These are phyloP conservation scores for Paraescarpia echinospica DNA, from an alignment of 1,140 invertebrate genomes.

Conservation along the genomic window DNA sequence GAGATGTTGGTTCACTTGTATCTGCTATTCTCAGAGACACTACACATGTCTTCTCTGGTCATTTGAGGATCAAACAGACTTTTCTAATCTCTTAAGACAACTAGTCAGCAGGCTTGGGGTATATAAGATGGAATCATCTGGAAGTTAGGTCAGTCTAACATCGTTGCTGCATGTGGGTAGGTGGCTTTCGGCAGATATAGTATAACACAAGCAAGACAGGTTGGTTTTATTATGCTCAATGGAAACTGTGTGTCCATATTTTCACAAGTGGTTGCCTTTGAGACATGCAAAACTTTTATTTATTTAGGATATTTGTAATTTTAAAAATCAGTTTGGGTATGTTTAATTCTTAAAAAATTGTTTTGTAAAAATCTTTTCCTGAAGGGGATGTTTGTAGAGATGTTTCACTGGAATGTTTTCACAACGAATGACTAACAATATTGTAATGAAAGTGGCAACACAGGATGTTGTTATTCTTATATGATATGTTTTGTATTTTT, in stretches of 20 bases:
- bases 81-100: background rate
- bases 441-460: background rate
- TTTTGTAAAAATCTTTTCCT: background rate
- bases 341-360: too few species aligned
- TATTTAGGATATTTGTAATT: too few species aligned
- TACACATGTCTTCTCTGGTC: background rate
- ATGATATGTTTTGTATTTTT: constrained; percentile 21
- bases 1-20: background rate
- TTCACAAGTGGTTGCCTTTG: too few species aligned
- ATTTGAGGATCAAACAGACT: background rate
- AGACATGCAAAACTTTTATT: too few species aligned
- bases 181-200: background rate
- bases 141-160: background rate
- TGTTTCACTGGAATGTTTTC: background rate
- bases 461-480: background rate
- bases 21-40: background rate
- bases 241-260: too few species aligned
- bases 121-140: background rate
- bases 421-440: background rate
- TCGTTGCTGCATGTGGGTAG: background rate
- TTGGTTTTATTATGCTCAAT: background rate
- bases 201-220: background rate
- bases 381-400: background rate
- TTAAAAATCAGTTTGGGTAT: too few species aligned
- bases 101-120: background rate